Conservation (phyloP, 2,797 vertebrate species). For the Micrastur ruficollis region DNA sequence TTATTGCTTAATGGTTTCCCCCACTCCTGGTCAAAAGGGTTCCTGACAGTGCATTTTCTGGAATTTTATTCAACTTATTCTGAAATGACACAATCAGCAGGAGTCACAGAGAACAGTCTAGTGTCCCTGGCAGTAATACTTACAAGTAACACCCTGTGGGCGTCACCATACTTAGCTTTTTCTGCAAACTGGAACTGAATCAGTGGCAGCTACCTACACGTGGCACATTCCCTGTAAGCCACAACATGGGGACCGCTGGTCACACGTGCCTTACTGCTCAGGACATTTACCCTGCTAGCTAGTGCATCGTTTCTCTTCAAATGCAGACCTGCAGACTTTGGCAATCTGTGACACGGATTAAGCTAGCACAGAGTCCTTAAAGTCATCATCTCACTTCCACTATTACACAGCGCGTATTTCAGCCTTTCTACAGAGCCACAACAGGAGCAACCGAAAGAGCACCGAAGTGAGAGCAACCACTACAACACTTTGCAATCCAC, state of each 20-base stretch:
- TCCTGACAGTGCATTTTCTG: neutral
- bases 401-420: neutral
- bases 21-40: neutral
- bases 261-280: accelerated
- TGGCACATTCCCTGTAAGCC: neutral
- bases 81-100: neutral
- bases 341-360: neutral
- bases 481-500: too few species aligned
- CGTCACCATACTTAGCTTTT: neutral
- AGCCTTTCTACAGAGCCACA: neutral
- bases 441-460: neutral
- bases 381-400: neutral
- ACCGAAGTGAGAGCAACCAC: neutral
- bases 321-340: neutral
- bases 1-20: neutral
- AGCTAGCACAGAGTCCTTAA: neutral
- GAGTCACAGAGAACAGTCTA: neutral
- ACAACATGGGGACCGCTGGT: accelerated
- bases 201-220: neutral
- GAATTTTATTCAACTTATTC: neutral
- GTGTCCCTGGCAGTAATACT: neutral
- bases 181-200: neutral
- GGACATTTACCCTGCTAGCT: neutral
- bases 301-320: neutral
- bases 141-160: neutral